Percentiles rank a stretch among this genome's conserved stretches.
Conservation (phyloP, 1,140 invertebrate genomes). For the Drosophila pallidifrons region DNA sequence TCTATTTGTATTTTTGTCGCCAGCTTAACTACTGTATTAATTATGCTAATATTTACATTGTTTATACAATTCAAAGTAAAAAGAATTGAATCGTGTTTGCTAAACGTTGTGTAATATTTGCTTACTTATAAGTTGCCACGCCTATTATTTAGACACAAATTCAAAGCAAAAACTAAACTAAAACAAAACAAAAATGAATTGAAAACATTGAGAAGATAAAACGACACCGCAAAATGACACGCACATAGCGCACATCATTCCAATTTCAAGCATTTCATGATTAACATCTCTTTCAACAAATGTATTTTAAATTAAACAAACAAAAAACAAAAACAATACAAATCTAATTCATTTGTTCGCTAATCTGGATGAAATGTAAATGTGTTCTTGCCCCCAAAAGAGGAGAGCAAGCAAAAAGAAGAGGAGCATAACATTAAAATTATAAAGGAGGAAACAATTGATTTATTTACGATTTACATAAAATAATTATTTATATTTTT, state of each 20-base stretch:
- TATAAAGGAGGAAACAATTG: conserved; percentile 45
- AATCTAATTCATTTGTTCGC: conserved; percentile 25
- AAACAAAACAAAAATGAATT: conserved; percentile 33
- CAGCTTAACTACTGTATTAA: conserved; percentile 81
- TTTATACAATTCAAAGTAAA: conserved; percentile 69
- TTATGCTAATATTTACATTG: conserved; percentile 81
- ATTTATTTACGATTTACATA: conserved; percentile 81
- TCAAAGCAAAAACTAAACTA: conserved; percentile 41
- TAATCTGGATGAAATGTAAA: conserved; percentile 26
- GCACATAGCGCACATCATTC: conserved; percentile 65
- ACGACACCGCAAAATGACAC: conserved; percentile 27
- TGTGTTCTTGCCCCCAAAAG: conserved; percentile 38
- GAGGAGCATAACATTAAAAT: conserved; percentile 28
- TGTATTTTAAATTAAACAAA: conserved; percentile 55
- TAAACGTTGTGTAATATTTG: conserved; percentile 82
- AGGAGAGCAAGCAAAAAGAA: conserved; percentile 41
- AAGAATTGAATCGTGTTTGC: conserved; percentile 65
- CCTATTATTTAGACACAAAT: conserved; percentile 53
- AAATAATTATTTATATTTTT: conserved; percentile 84
- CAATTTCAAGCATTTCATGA: conserved; percentile 42
- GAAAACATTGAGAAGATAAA: conserved; percentile 14
- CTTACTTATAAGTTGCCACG: conserved; percentile 79
- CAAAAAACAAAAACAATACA: conserved; percentile 18
- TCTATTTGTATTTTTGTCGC: conserved; percentile 72
- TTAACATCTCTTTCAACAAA: conserved; percentile 24